Conservation (phyloP, 37 sponge, comb jelly and placozoan genomes). For the Hexactinellida sp. region DNA sequence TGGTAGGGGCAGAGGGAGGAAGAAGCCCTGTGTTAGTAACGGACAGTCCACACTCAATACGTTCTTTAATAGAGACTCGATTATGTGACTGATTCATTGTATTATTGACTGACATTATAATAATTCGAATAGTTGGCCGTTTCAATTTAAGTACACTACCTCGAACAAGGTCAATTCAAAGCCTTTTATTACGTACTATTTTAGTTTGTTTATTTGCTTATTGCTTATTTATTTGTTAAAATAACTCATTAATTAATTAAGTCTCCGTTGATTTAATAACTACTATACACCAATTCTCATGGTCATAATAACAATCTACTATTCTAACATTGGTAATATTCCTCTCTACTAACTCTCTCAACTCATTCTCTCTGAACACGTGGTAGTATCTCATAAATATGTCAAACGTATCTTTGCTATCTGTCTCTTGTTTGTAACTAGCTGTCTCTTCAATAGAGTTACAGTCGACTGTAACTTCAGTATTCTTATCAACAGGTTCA, state of each 20-base stretch:
- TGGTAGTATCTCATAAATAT: slow-evolving; percentile 87
- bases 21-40: background rate
- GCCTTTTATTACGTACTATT: too few relatives aligned
- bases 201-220: too few relatives aligned
- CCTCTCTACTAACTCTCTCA: slow-evolving; percentile 27
- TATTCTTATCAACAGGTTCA: background rate
- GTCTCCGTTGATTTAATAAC: slow-evolving; percentile 24
- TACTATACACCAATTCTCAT: slow-evolving; percentile 95
- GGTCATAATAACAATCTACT: slow-evolving; percentile 66
- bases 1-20: background rate
- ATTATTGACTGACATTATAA: too few relatives aligned
- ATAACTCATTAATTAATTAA: background rate
- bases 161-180: too few relatives aligned
- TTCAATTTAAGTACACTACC: too few relatives aligned
- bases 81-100: too few relatives aligned
- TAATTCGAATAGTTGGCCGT: too few relatives aligned
- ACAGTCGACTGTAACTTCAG: background rate
- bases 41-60: background rate
- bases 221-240: background rate
- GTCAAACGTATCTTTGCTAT: slow-evolving; percentile 20
- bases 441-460: background rate
- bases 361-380: slow-evolving; percentile 74
- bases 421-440: background rate
- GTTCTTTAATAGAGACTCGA: background rate
- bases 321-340: slow-evolving; percentile 25